Conservation (phyloP, 1,140 invertebrate species). For the Drosophila varians region DNA sequence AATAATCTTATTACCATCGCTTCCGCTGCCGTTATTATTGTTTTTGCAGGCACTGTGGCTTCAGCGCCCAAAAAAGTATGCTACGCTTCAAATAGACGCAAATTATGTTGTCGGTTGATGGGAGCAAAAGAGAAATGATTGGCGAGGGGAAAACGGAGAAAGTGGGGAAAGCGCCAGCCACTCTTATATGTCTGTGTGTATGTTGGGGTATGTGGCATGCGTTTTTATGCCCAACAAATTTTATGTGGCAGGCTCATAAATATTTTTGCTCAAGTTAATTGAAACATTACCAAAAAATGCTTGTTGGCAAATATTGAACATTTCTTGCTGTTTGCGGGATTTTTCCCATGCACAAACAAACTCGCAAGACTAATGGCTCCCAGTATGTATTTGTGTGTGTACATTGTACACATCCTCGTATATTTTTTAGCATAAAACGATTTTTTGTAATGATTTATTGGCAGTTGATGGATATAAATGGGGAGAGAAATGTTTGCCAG, state of each 20-base stretch:
- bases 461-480: conserved; percentile 52
- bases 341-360: background rate
- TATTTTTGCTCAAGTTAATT: conserved; percentile 80
- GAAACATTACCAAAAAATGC: conserved; percentile 79
- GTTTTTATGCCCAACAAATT: conserved; percentile 70
- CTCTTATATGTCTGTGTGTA: background rate
- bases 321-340: conserved; percentile 36
- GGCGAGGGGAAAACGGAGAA: background rate
- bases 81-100: conserved; percentile 65
- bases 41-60: conserved; percentile 18
- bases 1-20: background rate
- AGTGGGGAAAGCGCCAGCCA: background rate
- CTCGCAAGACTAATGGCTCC: conserved; percentile 36
- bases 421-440: conserved; percentile 48
- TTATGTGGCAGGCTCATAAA: conserved; percentile 64
- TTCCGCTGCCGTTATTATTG: conserved; percentile 6
- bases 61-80: conserved; percentile 60
- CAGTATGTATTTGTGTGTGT: conserved; percentile 4
- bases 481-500: conserved; percentile 35
- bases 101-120: conserved; percentile 64
- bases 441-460: conserved; percentile 84
- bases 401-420: conserved; percentile 4
- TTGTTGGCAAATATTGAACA: conserved; percentile 74
- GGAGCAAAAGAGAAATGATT: conserved; percentile 17
- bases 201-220: conserved; percentile 28